These are phyloP conservation scores for Lamellibrachia luymesi DNA, from an alignment of 1,140 invertebrate genomes.

Conservation along the genomic window DNA sequence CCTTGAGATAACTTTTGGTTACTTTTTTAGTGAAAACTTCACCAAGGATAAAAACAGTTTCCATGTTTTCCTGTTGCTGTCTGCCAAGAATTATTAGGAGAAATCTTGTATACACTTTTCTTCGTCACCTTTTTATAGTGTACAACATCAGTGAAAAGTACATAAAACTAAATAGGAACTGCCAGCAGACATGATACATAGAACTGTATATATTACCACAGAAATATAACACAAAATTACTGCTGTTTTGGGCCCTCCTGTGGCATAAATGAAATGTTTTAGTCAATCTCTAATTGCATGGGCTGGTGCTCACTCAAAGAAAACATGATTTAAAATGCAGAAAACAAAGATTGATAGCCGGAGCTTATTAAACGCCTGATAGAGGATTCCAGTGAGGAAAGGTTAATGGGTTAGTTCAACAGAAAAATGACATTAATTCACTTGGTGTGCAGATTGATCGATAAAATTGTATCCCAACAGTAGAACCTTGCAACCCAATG, in stretches of 20 bases:
- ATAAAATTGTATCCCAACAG: not conserved
- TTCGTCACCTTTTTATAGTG: not conserved
- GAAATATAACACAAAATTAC: not conserved
- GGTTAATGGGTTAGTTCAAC: not conserved
- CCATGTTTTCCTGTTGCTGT: not conserved
- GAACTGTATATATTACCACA: not conserved
- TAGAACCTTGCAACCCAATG: not conserved
- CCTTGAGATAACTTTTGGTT: not conserved
- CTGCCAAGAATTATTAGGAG: not conserved
- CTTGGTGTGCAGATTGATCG: not conserved
- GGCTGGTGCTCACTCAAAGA: not conserved
- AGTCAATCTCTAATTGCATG: not conserved
- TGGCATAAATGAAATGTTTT: not conserved
- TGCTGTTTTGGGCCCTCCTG: not conserved
- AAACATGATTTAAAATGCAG: conserved; percentile 1
- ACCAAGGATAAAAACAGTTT: not conserved
- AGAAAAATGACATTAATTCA: not conserved
- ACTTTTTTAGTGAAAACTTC: not conserved
- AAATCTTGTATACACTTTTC: not conserved
- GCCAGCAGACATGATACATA: not conserved
- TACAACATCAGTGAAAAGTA: not conserved
- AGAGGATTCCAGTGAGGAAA: not conserved
- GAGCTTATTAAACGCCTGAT: not conserved
- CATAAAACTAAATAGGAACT: not conserved
- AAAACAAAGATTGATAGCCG: not conserved